A percentile compares a stretch with the other conserved stretches of the same genome.
Evolutionary conservation across 2,113 vertebrate species (phyloP).

Genomic region (Periophthalmus modestus): DNA sequence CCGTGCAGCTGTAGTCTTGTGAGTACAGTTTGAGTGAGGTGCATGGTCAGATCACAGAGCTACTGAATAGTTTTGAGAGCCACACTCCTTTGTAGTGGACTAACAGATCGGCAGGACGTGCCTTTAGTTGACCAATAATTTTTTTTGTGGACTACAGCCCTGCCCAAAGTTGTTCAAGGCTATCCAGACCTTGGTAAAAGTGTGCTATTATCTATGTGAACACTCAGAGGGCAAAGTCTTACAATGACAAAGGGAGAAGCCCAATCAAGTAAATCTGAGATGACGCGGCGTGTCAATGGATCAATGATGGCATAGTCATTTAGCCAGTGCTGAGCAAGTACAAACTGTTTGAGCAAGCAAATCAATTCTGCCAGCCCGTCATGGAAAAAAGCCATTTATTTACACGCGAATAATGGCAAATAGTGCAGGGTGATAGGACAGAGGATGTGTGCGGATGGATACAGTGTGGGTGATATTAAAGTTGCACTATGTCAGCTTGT

Average conservation of each 20-base stretch:
- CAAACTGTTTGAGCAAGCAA: conserved; percentile 75
- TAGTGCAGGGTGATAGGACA: conserved; percentile 43
- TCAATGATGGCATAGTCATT: conserved; percentile 73
- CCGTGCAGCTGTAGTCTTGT: too few relatives aligned
- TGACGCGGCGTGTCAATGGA: conserved; percentile 66
- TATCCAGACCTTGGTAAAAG: not conserved
- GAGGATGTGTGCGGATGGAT: conserved; percentile 46
- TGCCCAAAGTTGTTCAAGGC: not conserved
- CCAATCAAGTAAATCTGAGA: conserved; percentile 53
- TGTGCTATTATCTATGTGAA: not conserved
- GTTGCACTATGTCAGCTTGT: too few relatives aligned
- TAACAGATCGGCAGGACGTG: too few relatives aligned
- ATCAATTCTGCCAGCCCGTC: conserved; percentile 70
- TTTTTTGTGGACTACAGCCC: too few relatives aligned
- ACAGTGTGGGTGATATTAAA: conserved; percentile 51
- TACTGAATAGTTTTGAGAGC: too few relatives aligned
- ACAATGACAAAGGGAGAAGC: not conserved
- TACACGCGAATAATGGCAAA: conserved; percentile 62
- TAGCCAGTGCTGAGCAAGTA: conserved; percentile 70
- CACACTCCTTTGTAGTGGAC: too few relatives aligned
- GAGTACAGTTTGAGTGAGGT: too few relatives aligned
- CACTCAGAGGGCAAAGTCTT: conserved; percentile 20
- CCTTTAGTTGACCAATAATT: too few relatives aligned
- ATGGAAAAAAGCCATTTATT: conserved; percentile 65
- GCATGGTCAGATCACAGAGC: too few relatives aligned